These are phyloP conservation scores for Nowickia ferox DNA, from an alignment of 2,888 invertebrate species.

Conservation along the genomic window DNA sequence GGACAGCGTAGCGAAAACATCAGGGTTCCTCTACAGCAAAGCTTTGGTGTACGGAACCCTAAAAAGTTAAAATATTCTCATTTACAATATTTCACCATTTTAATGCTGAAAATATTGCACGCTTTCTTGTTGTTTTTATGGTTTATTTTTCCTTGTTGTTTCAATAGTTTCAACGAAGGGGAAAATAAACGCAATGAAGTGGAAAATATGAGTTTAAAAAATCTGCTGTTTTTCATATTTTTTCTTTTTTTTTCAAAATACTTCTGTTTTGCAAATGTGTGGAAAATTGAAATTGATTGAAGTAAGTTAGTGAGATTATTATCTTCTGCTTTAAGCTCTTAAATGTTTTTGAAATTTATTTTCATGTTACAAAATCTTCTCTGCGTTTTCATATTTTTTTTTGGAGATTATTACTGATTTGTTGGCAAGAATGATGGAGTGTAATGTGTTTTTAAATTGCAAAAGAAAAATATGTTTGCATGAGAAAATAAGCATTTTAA, in stretches of 20 bases:
- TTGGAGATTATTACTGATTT: neutral
- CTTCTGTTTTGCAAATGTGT: neutral
- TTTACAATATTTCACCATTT: no score
- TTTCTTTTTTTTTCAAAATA: neutral
- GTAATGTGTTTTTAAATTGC: neutral
- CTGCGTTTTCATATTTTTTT: neutral
- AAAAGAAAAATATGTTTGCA: no score
- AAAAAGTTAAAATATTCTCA: neutral
- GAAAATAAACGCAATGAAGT: slow-evolving; percentile 46
- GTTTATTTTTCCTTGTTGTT: slow-evolving; percentile 21
- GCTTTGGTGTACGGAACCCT: no score
- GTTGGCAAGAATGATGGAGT: neutral
- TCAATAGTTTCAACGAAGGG: neutral
- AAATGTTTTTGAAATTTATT: slow-evolving; percentile 37
- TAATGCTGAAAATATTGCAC: neutral
- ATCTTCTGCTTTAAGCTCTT: slow-evolving; percentile 3
- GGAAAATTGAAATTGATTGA: slow-evolving; percentile 42
- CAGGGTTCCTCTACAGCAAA: no score
- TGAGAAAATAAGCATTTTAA: no score
- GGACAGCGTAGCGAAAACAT: no score
- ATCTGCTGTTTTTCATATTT: neutral
- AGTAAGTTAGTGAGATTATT: slow-evolving; percentile 24
- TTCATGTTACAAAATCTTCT: slow-evolving; percentile 54
- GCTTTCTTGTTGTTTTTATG: neutral
- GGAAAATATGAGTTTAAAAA: slow-evolving; percentile 61